phyloP scores from a whole-genome alignment of 2,797 vertebrate species.

The Dendrocincla fuliginosa region DNA sequence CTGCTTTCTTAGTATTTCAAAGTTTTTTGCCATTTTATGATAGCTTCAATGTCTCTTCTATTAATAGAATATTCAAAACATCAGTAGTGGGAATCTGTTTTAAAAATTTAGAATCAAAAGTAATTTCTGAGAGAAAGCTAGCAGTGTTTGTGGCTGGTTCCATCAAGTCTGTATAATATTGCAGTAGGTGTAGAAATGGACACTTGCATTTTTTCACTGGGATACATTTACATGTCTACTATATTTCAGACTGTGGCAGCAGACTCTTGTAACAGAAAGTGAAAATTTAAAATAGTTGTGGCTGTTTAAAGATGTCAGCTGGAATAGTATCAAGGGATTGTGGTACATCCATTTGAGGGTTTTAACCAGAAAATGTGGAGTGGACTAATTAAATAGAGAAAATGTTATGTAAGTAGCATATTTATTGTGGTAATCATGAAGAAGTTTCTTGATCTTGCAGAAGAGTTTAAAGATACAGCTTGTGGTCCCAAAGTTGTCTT shows the following conservation, averaged over 20 bases:
- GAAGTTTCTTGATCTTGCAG: background rate
- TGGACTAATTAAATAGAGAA: background rate
- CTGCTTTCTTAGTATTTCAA: background rate
- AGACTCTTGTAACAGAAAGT: background rate
- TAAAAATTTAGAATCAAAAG: background rate
- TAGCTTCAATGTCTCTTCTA: background rate
- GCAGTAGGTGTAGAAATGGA: background rate
- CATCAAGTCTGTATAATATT: background rate
- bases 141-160: background rate
- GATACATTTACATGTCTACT: background rate
- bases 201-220: background rate
- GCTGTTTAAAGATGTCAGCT: background rate
- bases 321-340: background rate
- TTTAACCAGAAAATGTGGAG: background rate
- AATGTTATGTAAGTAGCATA: background rate
- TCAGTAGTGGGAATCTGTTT: background rate
- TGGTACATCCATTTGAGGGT: background rate
- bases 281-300: background rate
- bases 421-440: background rate
- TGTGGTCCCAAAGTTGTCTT: background rate
- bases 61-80: background rate
- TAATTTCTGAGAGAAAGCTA: background rate
- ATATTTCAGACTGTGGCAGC: background rate
- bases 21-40: background rate
- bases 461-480: background rate